Percentiles rank a stretch among this genome's conserved stretches.
These are phyloP conservation scores for Lytechinus variegatus DNA, from an alignment of 35 echinoderm and acorn worm genomes.

Conservation along the genomic window DNA sequence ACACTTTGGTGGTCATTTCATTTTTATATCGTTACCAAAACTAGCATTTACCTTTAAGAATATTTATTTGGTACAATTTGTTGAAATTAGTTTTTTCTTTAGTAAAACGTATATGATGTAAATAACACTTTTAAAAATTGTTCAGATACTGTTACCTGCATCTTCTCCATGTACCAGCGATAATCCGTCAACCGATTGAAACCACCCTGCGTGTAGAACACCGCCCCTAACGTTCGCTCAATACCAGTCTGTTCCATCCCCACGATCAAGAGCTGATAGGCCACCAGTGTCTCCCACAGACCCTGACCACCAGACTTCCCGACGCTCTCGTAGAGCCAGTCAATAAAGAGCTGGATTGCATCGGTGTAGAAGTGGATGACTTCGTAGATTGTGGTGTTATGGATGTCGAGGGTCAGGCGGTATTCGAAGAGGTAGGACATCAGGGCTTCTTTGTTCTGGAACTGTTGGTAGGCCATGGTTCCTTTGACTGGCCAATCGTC, in stretches of 20 bases:
- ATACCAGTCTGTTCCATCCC: constrained; percentile 90
- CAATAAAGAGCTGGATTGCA: constrained; percentile 80
- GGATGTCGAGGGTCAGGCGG: constrained; percentile 78
- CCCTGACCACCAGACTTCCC: constrained; percentile 81
- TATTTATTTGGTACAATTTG: neutral
- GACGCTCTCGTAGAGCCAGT: constrained; percentile 81
- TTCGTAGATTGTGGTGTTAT: constrained; percentile 86
- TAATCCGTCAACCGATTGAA: constrained; percentile 68
- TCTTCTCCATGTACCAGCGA: constrained; percentile 86
- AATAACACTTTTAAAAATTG: neutral
- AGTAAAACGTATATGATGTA: no score
- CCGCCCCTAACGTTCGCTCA: constrained; percentile 80
- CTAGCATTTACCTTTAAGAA: no score
- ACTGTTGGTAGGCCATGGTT: constrained; percentile 74
- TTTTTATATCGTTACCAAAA: no score
- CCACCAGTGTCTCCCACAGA: constrained; percentile 81
- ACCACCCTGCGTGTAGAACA: constrained; percentile 84
- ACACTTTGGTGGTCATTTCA: no score
- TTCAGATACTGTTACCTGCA: constrained; percentile 50
- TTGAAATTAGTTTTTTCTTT: neutral
- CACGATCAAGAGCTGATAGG: constrained; percentile 79
- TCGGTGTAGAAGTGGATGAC: constrained; percentile 91
- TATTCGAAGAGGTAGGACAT: constrained; percentile 79
- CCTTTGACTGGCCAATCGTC: constrained; percentile 81
- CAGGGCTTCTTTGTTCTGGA: constrained; percentile 79